Evolutionary conservation across 2,797 vertebrate species (phyloP).

Genomic region (Tragelaphus oryx): DNA sequence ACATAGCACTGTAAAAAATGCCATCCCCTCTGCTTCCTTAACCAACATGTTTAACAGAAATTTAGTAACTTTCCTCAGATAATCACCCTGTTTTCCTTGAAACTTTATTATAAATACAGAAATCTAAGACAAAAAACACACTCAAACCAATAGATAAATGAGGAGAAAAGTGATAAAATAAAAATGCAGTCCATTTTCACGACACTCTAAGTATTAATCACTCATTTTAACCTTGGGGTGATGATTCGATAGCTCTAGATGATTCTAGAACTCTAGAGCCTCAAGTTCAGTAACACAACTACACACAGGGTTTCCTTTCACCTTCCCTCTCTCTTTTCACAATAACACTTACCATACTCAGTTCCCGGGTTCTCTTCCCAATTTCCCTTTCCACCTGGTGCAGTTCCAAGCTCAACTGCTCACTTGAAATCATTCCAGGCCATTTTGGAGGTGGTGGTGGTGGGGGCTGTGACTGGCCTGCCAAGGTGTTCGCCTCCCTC

Average conservation of each 20-base stretch:
- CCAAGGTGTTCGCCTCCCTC: constrained; percentile 89
- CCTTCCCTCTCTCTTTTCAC: constrained; percentile 23
- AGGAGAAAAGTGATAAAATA: neutral
- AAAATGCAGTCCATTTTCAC: neutral
- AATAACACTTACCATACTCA: constrained; percentile 89
- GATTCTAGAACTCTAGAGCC: neutral
- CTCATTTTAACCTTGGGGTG: neutral
- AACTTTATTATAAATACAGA: neutral
- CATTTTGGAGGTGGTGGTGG: constrained; percentile 86
- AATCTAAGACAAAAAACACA: neutral
- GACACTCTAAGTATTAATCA: neutral
- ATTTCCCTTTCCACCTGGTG: constrained; percentile 98
- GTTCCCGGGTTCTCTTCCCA: constrained; percentile 95
- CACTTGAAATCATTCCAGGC: constrained; percentile 92
- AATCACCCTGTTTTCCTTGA: neutral
- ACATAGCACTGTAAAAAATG: neutral
- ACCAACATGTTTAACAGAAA: neutral
- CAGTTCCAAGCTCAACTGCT: constrained; percentile 96
- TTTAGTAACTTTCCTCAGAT: neutral
- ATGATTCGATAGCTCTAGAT: neutral
- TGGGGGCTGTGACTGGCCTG: constrained; percentile 84
- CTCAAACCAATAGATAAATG: neutral
- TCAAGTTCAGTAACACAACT: neutral
- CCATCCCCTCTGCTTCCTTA: neutral
- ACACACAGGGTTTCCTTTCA: neutral